Evolutionary conservation across 1,140 invertebrate genomes (phyloP).

Genomic region (Eriosoma lanigerum): DNA sequence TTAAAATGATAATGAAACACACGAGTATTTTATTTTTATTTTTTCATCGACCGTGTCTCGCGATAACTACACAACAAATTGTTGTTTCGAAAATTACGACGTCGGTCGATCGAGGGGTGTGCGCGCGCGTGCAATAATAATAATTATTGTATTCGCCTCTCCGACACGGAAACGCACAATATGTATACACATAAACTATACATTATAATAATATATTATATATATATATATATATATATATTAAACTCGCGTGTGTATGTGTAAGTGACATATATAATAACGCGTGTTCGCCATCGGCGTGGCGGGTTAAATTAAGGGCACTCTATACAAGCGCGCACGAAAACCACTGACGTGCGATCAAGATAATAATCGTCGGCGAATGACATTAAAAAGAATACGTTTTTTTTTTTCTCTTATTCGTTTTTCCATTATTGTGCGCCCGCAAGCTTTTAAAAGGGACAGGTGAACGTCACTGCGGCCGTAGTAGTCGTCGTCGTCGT

Average conservation of each 20-base stretch:
- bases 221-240: not conserved
- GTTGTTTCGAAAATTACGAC: constrained; percentile 29
- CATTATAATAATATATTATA: not conserved
- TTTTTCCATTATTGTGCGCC: not conserved
- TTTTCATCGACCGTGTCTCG: not conserved
- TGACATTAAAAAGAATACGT: constrained; percentile 26
- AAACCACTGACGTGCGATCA: constrained; percentile 45
- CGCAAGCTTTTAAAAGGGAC: constrained; percentile 31
- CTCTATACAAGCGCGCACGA: not conserved
- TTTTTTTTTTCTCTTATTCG: constrained; percentile 1
- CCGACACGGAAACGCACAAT: not conserved
- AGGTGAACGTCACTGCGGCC: not conserved
- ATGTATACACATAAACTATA: not conserved
- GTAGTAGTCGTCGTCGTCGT: not conserved
- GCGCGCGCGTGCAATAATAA: constrained; percentile 6
- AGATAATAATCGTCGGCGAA: constrained; percentile 13
- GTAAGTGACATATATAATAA: constrained; percentile 37
- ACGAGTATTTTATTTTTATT: no score
- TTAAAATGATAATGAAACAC: constrained; percentile 30
- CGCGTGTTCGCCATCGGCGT: not conserved
- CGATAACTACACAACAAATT: constrained; percentile 18
- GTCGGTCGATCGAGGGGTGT: not conserved
- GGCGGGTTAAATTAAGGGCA: constrained; percentile 33
- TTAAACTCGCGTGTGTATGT: not conserved
- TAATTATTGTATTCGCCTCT: not conserved